Evolutionary conservation across 2,113 vertebrate species (phyloP), one percentile per base, ranked within the genome.

Genomic region (Sinocyclocheilus rhinocerous): DNA sequence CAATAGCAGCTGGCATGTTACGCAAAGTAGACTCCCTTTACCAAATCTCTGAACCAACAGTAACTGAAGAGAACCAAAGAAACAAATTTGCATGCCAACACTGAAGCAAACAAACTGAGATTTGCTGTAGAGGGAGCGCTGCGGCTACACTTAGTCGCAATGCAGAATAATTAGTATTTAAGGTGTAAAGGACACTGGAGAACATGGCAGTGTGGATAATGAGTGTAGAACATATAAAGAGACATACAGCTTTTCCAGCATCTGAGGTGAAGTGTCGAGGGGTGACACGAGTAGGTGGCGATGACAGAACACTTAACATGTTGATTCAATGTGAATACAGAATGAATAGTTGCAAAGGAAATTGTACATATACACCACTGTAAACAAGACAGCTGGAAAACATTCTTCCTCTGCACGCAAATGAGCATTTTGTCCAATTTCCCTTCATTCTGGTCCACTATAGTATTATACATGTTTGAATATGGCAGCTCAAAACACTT

Each of bases 31-130:
- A 69, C 48, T 77, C 50, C 45, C 16, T 22, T 20, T 52, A 26
- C 9, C 63, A 69, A 33, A 82, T 70, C 42, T 82, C 63, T 52
- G 18, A 70, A 70, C 10, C n/a, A 70, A 82, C 80, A 82, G 18
- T 29, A 67, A 69, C 61, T 18, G 8, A 69, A 67, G 42, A 72
- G 42, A 76, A 76, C 12, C 72, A 33, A 26, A 39, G 45, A 39
- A 39, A 72, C 48, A 26, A n/a, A 73, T 84, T 36, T 39, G 81
- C 26, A 57, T 57, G 29, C 13, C 29, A 26, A n/a, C 65, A 36
- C 5, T 55, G 5, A 83, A 69, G 42, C 1, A 6, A 48, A 65
- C 13, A 33, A 33, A 48, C 55, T 57, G 55, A 22, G 6, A 59
- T 59, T 22, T 42, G 72, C 42, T 45, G 13, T 18, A 26, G 15